Conservation (phyloP, 1,140 invertebrate genomes). For the Tetramorium parvispinum region DNA sequence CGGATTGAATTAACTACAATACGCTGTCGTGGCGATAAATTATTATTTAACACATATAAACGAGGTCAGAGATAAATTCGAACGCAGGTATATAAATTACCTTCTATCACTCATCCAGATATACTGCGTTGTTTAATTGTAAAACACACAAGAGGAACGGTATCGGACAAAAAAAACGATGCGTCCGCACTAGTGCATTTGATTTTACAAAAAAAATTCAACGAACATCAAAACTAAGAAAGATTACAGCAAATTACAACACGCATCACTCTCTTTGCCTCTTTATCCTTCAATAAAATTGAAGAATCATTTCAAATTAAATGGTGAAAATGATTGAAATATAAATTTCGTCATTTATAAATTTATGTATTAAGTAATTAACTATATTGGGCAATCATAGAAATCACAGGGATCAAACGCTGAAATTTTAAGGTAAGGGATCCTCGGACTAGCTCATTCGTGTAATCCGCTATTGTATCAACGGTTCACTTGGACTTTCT, state of each 20-base stretch:
- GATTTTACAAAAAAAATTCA: conserved; percentile 26
- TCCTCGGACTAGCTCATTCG: background rate
- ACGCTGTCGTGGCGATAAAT: conserved; percentile 38
- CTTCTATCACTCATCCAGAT: conserved; percentile 27
- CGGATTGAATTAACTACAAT: conserved; percentile 39
- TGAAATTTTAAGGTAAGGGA: conserved; percentile 7
- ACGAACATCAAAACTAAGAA: background rate
- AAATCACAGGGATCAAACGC: background rate
- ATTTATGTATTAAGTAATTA: background rate
- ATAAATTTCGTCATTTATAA: background rate
- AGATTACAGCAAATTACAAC: conserved; percentile 16
- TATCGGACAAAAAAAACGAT: background rate
- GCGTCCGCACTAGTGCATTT: background rate
- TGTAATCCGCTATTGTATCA: conserved; percentile 36
- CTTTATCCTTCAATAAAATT: background rate
- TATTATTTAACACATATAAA: conserved; percentile 44
- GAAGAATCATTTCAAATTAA: background rate
- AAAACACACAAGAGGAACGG: background rate
- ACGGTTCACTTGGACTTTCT: background rate
- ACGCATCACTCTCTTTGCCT: too few relatives aligned
- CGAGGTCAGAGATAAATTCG: conserved; percentile 27
- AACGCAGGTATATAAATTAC: conserved; percentile 25
- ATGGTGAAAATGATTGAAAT: background rate
- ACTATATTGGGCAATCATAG: background rate
- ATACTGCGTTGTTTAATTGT: conserved; percentile 33